Conservation (phyloP, 2,797 vertebrate species). For the Galagoides demidoff region DNA sequence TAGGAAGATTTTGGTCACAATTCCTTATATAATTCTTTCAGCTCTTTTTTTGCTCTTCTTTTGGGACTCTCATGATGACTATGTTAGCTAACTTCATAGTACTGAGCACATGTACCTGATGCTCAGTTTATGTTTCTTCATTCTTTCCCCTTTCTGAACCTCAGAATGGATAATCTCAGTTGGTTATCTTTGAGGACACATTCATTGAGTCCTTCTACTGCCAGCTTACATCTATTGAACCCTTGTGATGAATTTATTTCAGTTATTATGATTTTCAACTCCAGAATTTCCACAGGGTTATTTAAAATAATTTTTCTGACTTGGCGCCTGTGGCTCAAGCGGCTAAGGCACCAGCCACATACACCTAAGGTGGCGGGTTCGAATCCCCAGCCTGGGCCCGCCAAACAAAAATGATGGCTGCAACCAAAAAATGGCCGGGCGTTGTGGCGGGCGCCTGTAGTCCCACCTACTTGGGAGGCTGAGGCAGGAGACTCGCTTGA, state of each 20-base stretch:
- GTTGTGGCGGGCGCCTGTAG: no score
- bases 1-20: not conserved
- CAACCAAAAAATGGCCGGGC: no score
- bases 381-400: no score
- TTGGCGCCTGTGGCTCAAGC: no score
- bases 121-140: not conserved
- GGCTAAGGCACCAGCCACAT: no score
- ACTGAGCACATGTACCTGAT: not conserved
- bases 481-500: no score
- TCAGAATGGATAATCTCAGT: not conserved
- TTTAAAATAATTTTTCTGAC: constrained; percentile 14
- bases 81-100: not conserved
- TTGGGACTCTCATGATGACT: not conserved
- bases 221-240: not conserved
- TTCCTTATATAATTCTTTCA: not conserved
- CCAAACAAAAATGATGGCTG: no score
- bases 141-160: not conserved
- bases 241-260: not conserved
- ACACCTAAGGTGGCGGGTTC: no score
- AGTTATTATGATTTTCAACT: not conserved
- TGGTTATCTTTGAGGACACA: not conserved
- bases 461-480: no score
- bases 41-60: not conserved
- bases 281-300: constrained; percentile 3
- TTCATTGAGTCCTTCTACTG: not conserved